Evolutionary conservation across 2,113 vertebrate species (phyloP).

Genomic region (Atrichornis clamosus): DNA sequence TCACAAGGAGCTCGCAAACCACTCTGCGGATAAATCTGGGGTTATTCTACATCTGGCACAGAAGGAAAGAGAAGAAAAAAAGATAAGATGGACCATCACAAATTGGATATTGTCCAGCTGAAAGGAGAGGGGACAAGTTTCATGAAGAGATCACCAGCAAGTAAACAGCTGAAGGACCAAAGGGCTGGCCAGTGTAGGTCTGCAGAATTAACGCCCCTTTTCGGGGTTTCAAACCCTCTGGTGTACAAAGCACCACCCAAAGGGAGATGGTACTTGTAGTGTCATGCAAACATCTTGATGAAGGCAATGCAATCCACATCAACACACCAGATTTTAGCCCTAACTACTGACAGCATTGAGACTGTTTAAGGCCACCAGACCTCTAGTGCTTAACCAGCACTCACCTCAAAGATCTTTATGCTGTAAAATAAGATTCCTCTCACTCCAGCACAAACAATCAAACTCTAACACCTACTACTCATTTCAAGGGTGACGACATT

Average conservation of each 20-base stretch:
- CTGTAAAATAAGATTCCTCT: not conserved
- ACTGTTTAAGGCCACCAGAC: not conserved
- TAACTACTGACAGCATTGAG: not conserved
- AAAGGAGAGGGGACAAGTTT: not conserved
- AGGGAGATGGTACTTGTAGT: rapidly evolving
- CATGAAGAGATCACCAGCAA: not conserved
- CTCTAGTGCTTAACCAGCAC: not conserved
- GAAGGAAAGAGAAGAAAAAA: not conserved
- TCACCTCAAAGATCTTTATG: not conserved
- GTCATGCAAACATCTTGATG: not conserved
- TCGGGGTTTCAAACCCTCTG: not conserved
- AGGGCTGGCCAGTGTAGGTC: not conserved
- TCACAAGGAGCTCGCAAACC: not conserved
- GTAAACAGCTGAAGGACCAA: not conserved
- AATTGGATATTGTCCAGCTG: not conserved
- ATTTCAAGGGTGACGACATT: not conserved
- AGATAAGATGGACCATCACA: not conserved
- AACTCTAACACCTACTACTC: not conserved
- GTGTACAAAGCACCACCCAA: not conserved
- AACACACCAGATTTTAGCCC: not conserved
- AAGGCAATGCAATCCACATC: not conserved
- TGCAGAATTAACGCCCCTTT: not conserved
- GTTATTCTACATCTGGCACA: not conserved
- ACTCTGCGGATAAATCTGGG: not conserved
- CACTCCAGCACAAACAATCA: not conserved